A percentile compares a stretch with the other conserved stretches of the same genome.
These are phyloP conservation scores for Isichthys henryi DNA, from an alignment of 2,113 vertebrate species.

Conservation along the genomic window DNA sequence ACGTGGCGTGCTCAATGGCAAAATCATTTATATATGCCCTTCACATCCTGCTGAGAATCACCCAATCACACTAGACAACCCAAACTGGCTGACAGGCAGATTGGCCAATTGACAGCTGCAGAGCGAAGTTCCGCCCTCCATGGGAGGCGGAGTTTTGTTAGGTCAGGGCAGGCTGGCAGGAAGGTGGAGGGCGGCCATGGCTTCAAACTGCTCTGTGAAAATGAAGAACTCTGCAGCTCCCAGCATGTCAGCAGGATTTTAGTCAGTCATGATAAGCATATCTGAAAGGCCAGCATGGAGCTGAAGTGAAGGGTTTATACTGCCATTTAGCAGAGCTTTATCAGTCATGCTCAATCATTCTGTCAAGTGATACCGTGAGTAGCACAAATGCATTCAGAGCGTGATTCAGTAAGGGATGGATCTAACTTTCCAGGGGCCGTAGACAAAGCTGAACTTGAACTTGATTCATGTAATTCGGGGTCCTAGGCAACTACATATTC, in stretches of 20 bases:
- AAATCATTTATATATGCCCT: background rate
- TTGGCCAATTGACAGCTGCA: background rate
- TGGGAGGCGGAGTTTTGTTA: background rate
- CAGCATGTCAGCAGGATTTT: background rate
- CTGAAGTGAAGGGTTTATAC: background rate
- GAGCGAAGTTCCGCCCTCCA: background rate
- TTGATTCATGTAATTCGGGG: background rate
- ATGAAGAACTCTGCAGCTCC: background rate
- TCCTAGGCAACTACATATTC: background rate
- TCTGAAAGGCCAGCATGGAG: background rate
- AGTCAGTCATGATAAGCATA: background rate
- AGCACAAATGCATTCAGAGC: background rate
- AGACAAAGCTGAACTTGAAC: background rate
- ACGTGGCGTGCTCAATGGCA: background rate
- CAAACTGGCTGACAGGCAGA: background rate
- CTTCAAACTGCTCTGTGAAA: background rate
- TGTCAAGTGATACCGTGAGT: background rate
- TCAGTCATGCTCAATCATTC: background rate
- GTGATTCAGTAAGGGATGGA: background rate
- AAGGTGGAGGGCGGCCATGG: background rate
- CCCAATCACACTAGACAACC: background rate
- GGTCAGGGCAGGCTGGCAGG: background rate
- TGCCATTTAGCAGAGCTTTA: background rate
- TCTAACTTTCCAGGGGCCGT: background rate
- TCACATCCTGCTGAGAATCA: background rate